A percentile compares a stretch with the other conserved stretches of the same genome.
Evolutionary conservation across 1,140 invertebrate species (phyloP).

Genomic region (Liolophura sinensis): DNA sequence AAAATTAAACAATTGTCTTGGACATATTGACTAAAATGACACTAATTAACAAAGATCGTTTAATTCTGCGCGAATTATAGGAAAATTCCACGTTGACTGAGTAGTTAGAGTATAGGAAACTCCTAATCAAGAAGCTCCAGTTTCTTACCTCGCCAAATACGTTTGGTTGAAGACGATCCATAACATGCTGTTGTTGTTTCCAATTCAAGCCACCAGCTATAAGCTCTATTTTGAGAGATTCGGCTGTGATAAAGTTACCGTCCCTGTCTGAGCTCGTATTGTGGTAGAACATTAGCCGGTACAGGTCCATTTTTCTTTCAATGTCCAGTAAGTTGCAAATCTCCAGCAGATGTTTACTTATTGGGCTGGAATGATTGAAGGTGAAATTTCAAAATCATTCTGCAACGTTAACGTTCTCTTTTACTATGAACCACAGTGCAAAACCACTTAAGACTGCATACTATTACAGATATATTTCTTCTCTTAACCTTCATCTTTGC

Average conservation of each 20-base stretch:
- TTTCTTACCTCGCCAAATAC: constrained; percentile 37
- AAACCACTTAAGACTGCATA: too few relatives aligned
- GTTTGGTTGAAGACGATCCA: constrained; percentile 42
- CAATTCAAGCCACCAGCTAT: constrained; percentile 52
- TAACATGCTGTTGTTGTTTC: constrained; percentile 50
- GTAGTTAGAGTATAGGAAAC: too few relatives aligned
- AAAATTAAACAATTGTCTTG: background rate
- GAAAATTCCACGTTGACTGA: too few relatives aligned
- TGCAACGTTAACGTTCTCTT: too few relatives aligned
- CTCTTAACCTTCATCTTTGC: too few relatives aligned
- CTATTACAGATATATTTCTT: too few relatives aligned
- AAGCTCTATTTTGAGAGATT: constrained; percentile 47
- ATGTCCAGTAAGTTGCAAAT: constrained; percentile 51
- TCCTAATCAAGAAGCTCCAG: background rate
- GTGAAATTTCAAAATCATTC: too few relatives aligned
- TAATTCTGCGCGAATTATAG: too few relatives aligned
- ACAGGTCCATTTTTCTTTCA: constrained; percentile 49
- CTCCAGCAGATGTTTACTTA: constrained; percentile 50
- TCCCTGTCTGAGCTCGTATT: constrained; percentile 42
- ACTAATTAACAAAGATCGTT: too few relatives aligned
- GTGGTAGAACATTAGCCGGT: constrained; percentile 48
- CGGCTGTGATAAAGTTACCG: constrained; percentile 45
- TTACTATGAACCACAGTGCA: too few relatives aligned
- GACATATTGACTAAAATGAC: too few relatives aligned
- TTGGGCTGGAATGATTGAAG: constrained; percentile 29